Evolutionary conservation across 2,888 invertebrate species (phyloP), one percentile per base, ranked within the genome.

Genomic region (Leptarthrus brevirostris): DNA sequence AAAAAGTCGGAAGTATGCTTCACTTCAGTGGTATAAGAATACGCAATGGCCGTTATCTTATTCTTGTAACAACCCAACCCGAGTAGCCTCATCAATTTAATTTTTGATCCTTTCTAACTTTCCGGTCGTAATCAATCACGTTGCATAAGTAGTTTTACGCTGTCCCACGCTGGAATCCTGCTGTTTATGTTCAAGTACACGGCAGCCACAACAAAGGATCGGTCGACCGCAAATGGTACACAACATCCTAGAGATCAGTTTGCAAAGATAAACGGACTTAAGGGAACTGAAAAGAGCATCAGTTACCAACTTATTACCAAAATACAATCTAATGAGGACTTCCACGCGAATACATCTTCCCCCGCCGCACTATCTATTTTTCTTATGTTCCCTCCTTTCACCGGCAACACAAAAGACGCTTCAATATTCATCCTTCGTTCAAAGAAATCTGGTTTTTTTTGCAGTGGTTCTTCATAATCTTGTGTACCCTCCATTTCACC

Each of bases 151-250:
- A 52, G 69, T 69, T 30, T 30, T 34, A 69, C 52, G 34, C 24
- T 30, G 30, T 69, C 52, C 52, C 52, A 69, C 52, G 34, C 24
- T 30, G 30, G 34, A 52, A 8, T 34, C 69, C 69, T 52, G 69
- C 69, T 69, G 69, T 69, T 49, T 69, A n/a, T 69, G 52, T 69
- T 69, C 69, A 69, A 69, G 69, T 52, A 69, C 30, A 34, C 52
- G 22, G 20, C 30, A 52, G 22, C 69, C 69, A 18, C 69, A 69
- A 69, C 69, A 69, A 69, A 69, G 30, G 69, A 10, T 30, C 18
- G 2, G 20, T 69, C 26, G 49, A 69, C 69, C 69, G 52, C 49
- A 69, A 69, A 69, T 34, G 34, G 69, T 20, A 40, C 14, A 66
- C 24, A 69, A 49, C 26, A 52, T 16, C 14, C 6, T 30, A 30